Evolutionary conservation across 1,140 invertebrate genomes (phyloP).

Genomic region (Theocolax elegans): DNA sequence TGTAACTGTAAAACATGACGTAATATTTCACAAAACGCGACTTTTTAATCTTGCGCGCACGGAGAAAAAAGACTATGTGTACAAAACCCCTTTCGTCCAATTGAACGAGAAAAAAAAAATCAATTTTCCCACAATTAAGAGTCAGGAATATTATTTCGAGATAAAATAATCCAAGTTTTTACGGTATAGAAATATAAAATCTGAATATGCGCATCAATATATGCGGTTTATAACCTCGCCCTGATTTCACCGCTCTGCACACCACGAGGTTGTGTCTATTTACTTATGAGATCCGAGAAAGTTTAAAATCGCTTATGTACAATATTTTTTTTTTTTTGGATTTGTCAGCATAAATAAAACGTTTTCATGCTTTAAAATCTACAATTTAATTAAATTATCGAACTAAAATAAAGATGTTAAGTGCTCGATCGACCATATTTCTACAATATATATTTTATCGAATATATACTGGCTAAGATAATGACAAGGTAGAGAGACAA

Average conservation of each 20-base stretch:
- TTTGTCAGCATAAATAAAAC: not conserved
- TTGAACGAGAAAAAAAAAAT: not conserved
- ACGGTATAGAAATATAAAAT: not conserved
- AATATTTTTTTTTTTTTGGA: not conserved
- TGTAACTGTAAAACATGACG: constrained; percentile 9
- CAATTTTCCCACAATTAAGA: constrained; percentile 24
- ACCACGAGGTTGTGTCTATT: not conserved
- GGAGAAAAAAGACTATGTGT: too few species aligned
- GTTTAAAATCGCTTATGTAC: not conserved
- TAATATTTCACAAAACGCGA: not conserved
- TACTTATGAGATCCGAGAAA: constrained; percentile 4
- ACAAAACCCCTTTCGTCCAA: too few species aligned
- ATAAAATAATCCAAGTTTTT: not conserved
- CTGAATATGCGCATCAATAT: constrained; percentile 15
- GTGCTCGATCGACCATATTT: too few species aligned
- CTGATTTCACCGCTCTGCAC: constrained; percentile 27
- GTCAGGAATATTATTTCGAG: not conserved
- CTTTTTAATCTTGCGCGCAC: not conserved
- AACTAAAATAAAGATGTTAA: too few species aligned
- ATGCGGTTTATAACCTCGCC: constrained; percentile 24
- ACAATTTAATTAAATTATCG: too few species aligned
- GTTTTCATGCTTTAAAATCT: not conserved
- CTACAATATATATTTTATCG: too few species aligned
- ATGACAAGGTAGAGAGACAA: too few species aligned
- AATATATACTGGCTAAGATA: too few species aligned